Base-by-base conservation (phyloP, 2,113 vertebrate species). In the Todiramphus saurophagus region DNA sequence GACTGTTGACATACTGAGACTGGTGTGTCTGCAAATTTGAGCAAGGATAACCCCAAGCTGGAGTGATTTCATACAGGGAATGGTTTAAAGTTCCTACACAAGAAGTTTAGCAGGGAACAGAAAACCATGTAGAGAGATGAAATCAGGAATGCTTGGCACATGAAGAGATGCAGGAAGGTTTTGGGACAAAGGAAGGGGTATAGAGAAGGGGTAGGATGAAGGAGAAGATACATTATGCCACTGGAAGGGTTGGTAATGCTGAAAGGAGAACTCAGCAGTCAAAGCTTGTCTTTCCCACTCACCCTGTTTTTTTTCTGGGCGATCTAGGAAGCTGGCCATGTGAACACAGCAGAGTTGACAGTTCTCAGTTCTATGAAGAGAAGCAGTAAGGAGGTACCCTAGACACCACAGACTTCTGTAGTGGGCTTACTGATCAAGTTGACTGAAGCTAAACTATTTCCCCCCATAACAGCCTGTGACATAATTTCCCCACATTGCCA, bases 381-480 rank as follows among this genome's bases (percentile, higher is more conserved):
- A 10, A 77, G 44, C 85, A 70, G 16, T 44, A 70, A 86, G n/a
- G 10, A 16, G 28, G 37, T 68, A 44, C 17, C 56, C 56, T 73
- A 41, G 19, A 41, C 39, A 55, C 39, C n/a, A 62, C 46, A 63
- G 8, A 50, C 25, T 79, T 67, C 93, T 83, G 73, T 87, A 85
- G 82, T 10, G n/a, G 41, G 13, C 41, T 83, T 74, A 92, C 69
- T 37, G 59, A 33, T 86, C 79, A 96, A 91, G 70, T 66, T 96
- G 70, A 88, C 48, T 39, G 64, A 93, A 95, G 83, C 46, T 67
- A 48, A 91, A 94, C 41, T 83, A 27, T 93, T 96, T 90, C 78
- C 74, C 67, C 67, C 87, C 77, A 23, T 20, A 68, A 73, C 37
- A 95, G 59, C 28, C 81, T 83, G 39, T 59, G 83, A 93, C 87